A percentile compares a stretch with the other conserved stretches of the same genome.
Evolutionary conservation across 2,113 vertebrate genomes (phyloP).

Genomic region (Tachysurus vachellii): DNA sequence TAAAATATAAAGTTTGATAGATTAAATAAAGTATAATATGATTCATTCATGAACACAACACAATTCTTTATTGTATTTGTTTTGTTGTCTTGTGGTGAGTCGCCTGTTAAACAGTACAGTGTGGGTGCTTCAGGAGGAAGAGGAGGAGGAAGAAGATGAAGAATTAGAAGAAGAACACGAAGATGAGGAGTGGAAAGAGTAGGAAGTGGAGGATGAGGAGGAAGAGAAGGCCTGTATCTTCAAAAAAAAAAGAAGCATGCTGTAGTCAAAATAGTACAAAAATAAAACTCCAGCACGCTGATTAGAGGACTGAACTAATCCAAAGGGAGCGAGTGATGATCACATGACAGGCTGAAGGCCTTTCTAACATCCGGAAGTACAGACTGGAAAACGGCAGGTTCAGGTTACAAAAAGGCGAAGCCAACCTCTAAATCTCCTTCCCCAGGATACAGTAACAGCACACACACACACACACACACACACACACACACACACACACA

Average conservation of each 20-base stretch:
- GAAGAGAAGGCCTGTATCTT: neutral
- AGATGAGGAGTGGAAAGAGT: neutral
- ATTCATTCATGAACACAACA: neutral
- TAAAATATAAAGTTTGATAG: neutral
- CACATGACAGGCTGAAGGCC: conserved; percentile 1
- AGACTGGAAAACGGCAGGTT: conserved; percentile 32
- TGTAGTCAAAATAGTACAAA: neutral
- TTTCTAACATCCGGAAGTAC: conserved; percentile 28
- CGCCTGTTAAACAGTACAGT: neutral
- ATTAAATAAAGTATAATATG: neutral
- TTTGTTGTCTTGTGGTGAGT: neutral
- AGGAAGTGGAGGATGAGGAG: neutral
- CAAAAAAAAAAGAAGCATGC: neutral
- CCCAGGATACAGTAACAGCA: conserved; percentile 39
- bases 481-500: neutral
- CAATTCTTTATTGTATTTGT: neutral
- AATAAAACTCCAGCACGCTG: neutral
- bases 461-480: neutral
- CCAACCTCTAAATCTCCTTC: conserved; percentile 75
- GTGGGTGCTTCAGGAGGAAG: no score
- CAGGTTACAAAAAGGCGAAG: conserved; percentile 60
- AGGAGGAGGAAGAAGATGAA: neutral
- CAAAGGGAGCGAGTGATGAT: neutral
- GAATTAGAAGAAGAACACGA: neutral
- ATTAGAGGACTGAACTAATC: neutral